Evolutionary conservation across 1,140 invertebrate genomes (phyloP).

Genomic region (Vollenhovia emeryi): DNA sequence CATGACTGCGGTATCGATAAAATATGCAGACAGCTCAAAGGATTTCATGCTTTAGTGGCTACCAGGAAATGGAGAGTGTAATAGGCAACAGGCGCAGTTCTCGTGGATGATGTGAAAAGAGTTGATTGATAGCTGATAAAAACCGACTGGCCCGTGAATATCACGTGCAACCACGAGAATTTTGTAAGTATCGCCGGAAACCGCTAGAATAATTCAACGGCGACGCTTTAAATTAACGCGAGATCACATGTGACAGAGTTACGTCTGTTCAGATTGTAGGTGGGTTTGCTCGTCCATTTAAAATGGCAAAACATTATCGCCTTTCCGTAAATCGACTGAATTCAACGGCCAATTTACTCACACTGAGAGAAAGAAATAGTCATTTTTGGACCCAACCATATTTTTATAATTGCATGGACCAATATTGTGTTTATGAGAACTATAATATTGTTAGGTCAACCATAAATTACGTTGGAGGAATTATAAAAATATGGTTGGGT

Average conservation of each 20-base stretch:
- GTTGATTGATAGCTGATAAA: constrained; percentile 36
- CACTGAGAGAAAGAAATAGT: too few relatives aligned
- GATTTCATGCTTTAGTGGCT: constrained; percentile 36
- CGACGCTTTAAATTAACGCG: background rate
- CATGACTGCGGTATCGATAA: constrained; percentile 16
- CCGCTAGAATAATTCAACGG: constrained; percentile 1
- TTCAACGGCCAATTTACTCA: background rate
- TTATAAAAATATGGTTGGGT: too few relatives aligned
- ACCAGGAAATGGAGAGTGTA: constrained; percentile 40
- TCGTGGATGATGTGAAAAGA: constrained; percentile 12
- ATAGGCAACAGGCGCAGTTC: constrained; percentile 22
- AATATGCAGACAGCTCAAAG: constrained; percentile 39
- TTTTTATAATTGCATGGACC: too few relatives aligned
- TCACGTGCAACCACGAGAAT: background rate
- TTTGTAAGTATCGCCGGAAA: background rate
- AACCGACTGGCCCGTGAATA: constrained; percentile 12
- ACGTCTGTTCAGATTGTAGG: background rate
- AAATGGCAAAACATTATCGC: background rate
- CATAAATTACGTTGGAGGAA: too few relatives aligned
- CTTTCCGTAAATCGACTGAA: background rate
- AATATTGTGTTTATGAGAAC: too few relatives aligned
- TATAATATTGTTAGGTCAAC: too few relatives aligned
- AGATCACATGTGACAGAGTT: background rate
- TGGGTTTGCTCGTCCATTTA: background rate
- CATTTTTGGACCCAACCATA: too few relatives aligned